These are phyloP conservation scores for Ailurus styani DNA, from an alignment of 2,113 vertebrate genomes.

Conservation along the genomic window DNA sequence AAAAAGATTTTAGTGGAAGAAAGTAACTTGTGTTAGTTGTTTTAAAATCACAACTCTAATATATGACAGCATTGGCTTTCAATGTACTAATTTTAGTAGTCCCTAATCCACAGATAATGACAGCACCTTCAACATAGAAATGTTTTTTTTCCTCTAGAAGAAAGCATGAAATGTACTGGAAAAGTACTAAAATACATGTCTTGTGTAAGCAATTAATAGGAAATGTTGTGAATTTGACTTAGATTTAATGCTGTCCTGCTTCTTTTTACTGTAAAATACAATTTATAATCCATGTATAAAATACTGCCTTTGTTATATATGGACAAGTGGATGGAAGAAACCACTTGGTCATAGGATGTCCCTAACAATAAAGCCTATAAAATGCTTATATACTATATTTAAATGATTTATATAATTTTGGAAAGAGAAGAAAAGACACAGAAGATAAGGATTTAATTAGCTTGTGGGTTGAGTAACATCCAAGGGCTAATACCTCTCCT, in stretches of 20 bases:
- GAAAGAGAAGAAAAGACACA: conserved; percentile 33
- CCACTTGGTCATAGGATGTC: background rate
- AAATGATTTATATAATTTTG: conserved; percentile 28
- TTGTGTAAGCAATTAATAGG: background rate
- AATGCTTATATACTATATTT: background rate
- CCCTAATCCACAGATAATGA: background rate
- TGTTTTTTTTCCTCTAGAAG: background rate
- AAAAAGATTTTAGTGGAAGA: background rate
- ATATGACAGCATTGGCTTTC: background rate
- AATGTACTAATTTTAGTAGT: background rate
- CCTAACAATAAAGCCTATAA: background rate
- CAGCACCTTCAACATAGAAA: background rate
- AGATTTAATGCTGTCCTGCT: background rate
- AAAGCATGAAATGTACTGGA: background rate
- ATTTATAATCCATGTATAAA: background rate
- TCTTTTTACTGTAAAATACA: background rate
- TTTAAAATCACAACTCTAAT: background rate
- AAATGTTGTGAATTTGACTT: background rate
- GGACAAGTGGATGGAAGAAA: background rate
- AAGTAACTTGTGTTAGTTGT: background rate
- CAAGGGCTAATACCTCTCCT: conserved; percentile 26
- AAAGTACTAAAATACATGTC: background rate
- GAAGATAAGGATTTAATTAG: conserved; percentile 63
- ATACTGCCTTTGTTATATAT: background rate
- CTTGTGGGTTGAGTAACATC: conserved; percentile 52